Conservation (phyloP, 1,140 invertebrate genomes). For the Drosophila novamexicana region DNA sequence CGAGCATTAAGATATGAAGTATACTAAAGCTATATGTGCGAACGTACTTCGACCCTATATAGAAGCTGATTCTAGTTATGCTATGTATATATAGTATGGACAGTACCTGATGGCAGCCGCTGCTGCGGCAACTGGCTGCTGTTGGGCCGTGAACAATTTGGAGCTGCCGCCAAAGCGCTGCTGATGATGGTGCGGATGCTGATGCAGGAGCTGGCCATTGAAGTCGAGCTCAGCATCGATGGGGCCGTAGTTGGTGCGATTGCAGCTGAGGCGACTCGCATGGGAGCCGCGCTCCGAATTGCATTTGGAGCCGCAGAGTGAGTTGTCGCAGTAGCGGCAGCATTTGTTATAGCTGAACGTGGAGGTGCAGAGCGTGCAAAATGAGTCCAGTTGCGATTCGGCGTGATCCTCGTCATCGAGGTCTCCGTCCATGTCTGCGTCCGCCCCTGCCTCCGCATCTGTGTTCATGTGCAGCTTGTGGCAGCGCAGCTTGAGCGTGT, state of each 20-base stretch:
- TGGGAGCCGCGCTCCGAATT: conserved; percentile 72
- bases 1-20: too few relatives aligned
- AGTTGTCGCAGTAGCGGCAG: conserved; percentile 77
- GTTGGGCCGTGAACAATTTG: conserved; percentile 32
- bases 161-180: conserved; percentile 51
- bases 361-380: conserved; percentile 82
- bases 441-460: conserved; percentile 27
- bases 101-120: conserved; percentile 59
- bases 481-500: conserved; percentile 47
- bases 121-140: conserved; percentile 30
- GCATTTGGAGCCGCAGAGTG: conserved; percentile 77
- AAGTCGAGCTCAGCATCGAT: conserved; percentile 22
- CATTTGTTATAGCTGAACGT: conserved; percentile 83
- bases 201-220: conserved; percentile 15
- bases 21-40: too few relatives aligned
- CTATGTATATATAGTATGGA: neutral
- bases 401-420: conserved; percentile 35
- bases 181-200: conserved; percentile 35
- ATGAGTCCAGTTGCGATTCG: conserved; percentile 75
- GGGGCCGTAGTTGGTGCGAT: conserved; percentile 37
- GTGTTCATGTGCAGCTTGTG: conserved; percentile 26
- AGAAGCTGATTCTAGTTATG: too few relatives aligned
- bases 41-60: too few relatives aligned
- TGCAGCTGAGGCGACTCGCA: conserved; percentile 59
- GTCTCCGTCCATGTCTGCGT: conserved; percentile 24